Conservation (phyloP, 2,797 vertebrate species). For the Stomatorhinus walkeri region DNA sequence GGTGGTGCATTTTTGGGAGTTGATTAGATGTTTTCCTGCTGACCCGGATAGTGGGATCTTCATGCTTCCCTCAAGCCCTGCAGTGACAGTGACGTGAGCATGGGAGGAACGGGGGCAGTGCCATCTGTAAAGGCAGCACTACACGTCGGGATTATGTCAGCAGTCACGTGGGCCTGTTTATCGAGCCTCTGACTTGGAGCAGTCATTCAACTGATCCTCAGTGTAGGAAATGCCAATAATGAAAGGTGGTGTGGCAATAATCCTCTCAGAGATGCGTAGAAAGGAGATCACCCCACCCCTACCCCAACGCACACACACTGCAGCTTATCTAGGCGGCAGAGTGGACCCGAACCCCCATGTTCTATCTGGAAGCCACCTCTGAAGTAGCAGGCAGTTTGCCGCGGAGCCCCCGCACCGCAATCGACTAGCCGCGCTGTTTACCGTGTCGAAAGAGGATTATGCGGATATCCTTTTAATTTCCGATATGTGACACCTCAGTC, state of each 20-base stretch:
- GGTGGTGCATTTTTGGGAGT: not conserved
- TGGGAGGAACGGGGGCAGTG: not conserved
- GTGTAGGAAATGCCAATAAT: conserved; percentile 25
- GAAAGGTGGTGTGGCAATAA: conserved; percentile 30
- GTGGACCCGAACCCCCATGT: conserved; percentile 15
- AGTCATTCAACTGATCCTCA: conserved; percentile 26
- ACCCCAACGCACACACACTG: conserved; percentile 5
- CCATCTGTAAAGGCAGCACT: not conserved
- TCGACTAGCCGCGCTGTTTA: not conserved
- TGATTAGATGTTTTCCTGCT: not conserved
- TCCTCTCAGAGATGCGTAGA: conserved; percentile 23
- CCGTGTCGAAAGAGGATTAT: not conserved
- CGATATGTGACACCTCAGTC: not conserved
- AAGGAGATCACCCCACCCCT: conserved; percentile 10
- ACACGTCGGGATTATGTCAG: not conserved
- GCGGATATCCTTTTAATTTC: not conserved
- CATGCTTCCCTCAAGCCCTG: not conserved
- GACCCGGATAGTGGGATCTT: not conserved
- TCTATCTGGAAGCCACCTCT: conserved; percentile 24
- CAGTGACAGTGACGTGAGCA: not conserved
- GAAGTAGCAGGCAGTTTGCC: conserved; percentile 27
- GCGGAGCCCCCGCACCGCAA: not conserved
- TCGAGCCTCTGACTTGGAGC: conserved; percentile 23
- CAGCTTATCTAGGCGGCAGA: conserved; percentile 22
- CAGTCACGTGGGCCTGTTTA: not conserved